Percentiles rank a stretch among this genome's conserved stretches.
Evolutionary conservation across 64 coral and sea anemone genomes (phyloP).

Genomic region (Stylophora pistillata): DNA sequence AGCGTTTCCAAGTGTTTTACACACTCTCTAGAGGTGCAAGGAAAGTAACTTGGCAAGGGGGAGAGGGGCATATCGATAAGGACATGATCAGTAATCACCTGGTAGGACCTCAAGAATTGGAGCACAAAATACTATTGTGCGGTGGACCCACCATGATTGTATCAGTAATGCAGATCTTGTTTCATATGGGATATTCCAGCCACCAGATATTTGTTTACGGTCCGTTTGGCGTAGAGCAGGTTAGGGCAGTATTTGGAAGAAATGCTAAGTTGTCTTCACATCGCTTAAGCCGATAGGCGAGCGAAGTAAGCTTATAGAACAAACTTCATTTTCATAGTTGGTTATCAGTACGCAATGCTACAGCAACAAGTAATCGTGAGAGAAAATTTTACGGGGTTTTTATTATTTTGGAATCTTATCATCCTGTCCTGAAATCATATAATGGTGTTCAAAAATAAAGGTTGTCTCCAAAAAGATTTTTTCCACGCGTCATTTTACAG

Average conservation of each 20-base stretch:
- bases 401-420: too few relatives aligned
- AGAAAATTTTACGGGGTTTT: too few relatives aligned
- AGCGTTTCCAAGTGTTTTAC: slow-evolving; percentile 5
- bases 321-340: too few relatives aligned
- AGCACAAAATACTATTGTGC: slow-evolving; percentile 58
- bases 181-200: slow-evolving; percentile 34
- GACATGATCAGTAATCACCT: slow-evolving; percentile 43
- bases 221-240: slow-evolving; percentile 47
- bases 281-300: not conserved
- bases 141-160: slow-evolving; percentile 59
- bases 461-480: too few relatives aligned
- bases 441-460: too few relatives aligned
- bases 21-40: not conserved
- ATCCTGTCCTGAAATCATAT: too few relatives aligned
- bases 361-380: too few relatives aligned
- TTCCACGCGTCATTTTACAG: too few relatives aligned
- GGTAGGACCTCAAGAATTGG: slow-evolving; percentile 3
- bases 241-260: slow-evolving; percentile 38
- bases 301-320: not conserved
- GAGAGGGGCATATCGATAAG: slow-evolving; percentile 38
- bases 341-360: too few relatives aligned
- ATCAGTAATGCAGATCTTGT: slow-evolving; percentile 24
- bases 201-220: slow-evolving; percentile 53
- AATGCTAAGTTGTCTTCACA: slow-evolving; percentile 36
- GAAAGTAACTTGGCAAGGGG: slow-evolving; percentile 37